Base-by-base conservation (phyloP, 2,888 invertebrate genomes). In the Epinotia bilunana region DNA sequence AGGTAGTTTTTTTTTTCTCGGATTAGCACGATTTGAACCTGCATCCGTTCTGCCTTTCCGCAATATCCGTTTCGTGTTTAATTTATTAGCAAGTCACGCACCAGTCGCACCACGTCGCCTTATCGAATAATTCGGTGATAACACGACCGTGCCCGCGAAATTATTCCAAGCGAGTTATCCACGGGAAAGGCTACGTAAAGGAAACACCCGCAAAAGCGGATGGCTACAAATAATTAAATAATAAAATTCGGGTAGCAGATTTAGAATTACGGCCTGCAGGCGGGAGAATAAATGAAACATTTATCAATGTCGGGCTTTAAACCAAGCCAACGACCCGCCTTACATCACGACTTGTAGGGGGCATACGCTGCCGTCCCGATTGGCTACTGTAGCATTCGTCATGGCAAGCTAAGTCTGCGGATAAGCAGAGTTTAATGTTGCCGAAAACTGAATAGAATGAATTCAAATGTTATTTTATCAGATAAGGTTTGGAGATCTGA, bases 241-340 rank as follows among this genome's bases (percentile, higher is more conserved):
- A 86, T 86, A 85, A 87, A 89, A 88, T 84, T 86, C 81, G 82
- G 79, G 78, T 78, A 78, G 84, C 87, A 86, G 86, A 88, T 89
- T 88, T 85, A 81, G 83, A 83, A 86, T 84, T 81, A 83, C 81
- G 83, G 80, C 80, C 79, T 86, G 85, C 84, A 87, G 84, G 86
- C 84, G 85, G 86, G 81, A 83, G 87, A 85, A 90, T 89, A 89
- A 91, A 91, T 91, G 89, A 88, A 90, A 89, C 91, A 92, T 92
- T 92, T 89, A 91, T 92, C 92, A 91, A 83, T 90, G 93, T 92
- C 92, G 83, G 81, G 85, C 78, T 88, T 86, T 82, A 86, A 85
- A 85, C 86, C 84, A 84, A 83, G 83, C 79, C 81, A 78, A 76
- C 81, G 81, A 82, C 83, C 84, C 85, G 82, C 84, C 86, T 84